Base-by-base conservation (phyloP, 2,113 vertebrate genomes). In the Micronycteris hirsuta region DNA sequence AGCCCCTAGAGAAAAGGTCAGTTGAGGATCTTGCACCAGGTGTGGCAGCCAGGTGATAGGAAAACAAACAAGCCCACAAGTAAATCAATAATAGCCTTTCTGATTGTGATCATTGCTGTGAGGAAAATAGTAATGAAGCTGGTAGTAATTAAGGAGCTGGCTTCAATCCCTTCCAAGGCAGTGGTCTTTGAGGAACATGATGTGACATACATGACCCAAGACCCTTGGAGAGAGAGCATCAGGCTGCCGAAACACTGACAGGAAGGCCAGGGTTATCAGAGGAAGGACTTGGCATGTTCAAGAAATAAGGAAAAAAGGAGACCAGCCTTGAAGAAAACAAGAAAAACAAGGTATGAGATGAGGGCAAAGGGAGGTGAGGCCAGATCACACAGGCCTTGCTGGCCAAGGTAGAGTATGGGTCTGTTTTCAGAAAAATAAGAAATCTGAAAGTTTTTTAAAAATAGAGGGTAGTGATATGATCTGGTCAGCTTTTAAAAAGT, bases 141-240 rank as follows among this genome's bases (percentile, higher is more conserved):
- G 49, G 4, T 58, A 15, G 63, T 36, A 28, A 56, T 19, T 5
- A 58, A 52, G 33, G 70, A 10, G 7, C 38, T 19, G 15, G 26
- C 26, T 74, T 56, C 33, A 12, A 1, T 41, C 7, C 16, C 49
- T 13, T 71, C 36, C 19, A 17, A 84, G 9, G 22, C 80, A 36
- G 31, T 11, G 38, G 16, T 16, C 19, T 93, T 61, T 36, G 78
- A 82, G 81, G 36, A 13, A 41, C 6, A 0, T 3, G 11, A 38
- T 0, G 0, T 54, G 41, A 2, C 15, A 22, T 31, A 77, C 7
- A 4, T 5, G 4, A 20, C 13, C 4, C 11, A 38, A 17, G 19
- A 36, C 15, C 22, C 31, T 58, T 47, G 68, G 73, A 52, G 41
- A 54, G 68, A 41, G 12, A 17, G n/a, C 20, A 16, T n/a, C 6